Evolutionary conservation across 2,888 invertebrate genomes (phyloP).

Genomic region (Rhingia campestris): DNA sequence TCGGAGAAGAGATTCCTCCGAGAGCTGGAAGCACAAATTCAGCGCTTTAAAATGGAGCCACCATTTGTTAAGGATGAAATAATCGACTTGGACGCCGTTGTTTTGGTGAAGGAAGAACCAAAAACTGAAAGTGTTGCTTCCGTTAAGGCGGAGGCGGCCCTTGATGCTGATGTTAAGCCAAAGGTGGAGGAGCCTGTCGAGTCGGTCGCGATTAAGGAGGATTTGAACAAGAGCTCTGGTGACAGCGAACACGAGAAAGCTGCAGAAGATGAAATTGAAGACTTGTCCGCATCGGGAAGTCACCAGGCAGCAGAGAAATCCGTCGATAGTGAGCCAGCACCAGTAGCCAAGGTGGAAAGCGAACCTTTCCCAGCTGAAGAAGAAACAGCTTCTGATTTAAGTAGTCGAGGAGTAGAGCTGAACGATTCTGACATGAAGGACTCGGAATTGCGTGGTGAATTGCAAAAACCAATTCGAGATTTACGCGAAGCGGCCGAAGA

Average conservation of each 20-base stretch:
- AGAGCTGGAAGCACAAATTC: conserved; percentile 81
- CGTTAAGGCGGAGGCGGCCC: conserved; percentile 75
- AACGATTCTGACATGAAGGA: conserved; percentile 70
- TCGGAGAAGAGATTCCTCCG: conserved; percentile 81
- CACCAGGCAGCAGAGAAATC: conserved; percentile 32
- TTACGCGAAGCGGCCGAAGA: conserved; percentile 20
- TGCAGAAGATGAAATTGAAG: conserved; percentile 46
- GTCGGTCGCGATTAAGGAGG: conserved; percentile 24
- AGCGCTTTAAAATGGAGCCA: conserved; percentile 83
- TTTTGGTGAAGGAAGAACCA: conserved; percentile 79
- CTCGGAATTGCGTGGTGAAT: conserved; percentile 54
- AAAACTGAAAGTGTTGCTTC: conserved; percentile 78
- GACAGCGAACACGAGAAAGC: conserved; percentile 56
- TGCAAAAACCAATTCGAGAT: conserved; percentile 57
- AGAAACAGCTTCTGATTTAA: conserved; percentile 61
- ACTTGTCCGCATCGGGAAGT: conserved; percentile 57
- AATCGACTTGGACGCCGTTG: conserved; percentile 80
- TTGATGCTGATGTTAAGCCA: conserved; percentile 46
- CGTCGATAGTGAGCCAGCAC: conserved; percentile 46
- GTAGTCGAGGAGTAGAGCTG: conserved; percentile 76
- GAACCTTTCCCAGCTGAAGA: conserved; percentile 58
- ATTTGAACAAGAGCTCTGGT: conserved; percentile 20
- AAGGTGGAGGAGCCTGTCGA: conserved; percentile 67
- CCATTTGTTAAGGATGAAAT: conserved; percentile 78
- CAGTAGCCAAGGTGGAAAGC: conserved; percentile 59